Evolutionary conservation across 1,140 invertebrate species (phyloP).

Genomic region (Camponotus vicinus): DNA sequence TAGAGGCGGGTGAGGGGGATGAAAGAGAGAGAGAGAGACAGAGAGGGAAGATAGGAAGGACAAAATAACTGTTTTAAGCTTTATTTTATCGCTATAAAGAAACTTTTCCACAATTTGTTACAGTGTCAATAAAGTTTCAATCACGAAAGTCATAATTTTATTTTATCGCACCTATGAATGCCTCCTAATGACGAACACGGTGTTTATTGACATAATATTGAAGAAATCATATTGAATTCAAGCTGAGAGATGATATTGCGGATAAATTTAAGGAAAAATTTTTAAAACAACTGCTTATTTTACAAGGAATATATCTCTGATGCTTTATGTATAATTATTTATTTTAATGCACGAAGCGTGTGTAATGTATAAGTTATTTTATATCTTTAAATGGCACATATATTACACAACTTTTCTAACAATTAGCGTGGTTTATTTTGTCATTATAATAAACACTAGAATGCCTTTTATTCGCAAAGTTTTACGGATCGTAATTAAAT

Average conservation of each 20-base stretch:
- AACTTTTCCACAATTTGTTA: constrained; percentile 41
- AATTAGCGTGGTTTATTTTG: not conserved
- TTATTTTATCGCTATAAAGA: constrained; percentile 3
- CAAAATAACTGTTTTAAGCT: constrained; percentile 26
- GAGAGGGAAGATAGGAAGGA: not conserved
- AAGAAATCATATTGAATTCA: not conserved
- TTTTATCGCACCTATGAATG: constrained; percentile 37
- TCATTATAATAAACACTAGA: not conserved
- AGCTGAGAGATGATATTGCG: not conserved
- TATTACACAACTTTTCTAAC: not conserved
- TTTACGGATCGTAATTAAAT: not conserved
- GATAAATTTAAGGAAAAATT: constrained; percentile 12
- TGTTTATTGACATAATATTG: not conserved
- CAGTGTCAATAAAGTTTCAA: constrained; percentile 41
- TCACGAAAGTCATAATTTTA: constrained; percentile 38
- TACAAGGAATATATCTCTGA: not conserved
- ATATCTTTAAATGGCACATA: not conserved
- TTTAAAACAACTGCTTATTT: not conserved
- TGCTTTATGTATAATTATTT: not conserved
- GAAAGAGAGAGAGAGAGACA: not conserved
- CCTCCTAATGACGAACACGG: constrained; percentile 12
- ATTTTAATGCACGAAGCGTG: not conserved
- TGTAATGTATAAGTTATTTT: not conserved
- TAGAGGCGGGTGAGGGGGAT: not conserved
- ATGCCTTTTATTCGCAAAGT: not conserved